These are phyloP conservation scores for Thereva unica DNA, from an alignment of 2,888 invertebrate species.

Conservation along the genomic window DNA sequence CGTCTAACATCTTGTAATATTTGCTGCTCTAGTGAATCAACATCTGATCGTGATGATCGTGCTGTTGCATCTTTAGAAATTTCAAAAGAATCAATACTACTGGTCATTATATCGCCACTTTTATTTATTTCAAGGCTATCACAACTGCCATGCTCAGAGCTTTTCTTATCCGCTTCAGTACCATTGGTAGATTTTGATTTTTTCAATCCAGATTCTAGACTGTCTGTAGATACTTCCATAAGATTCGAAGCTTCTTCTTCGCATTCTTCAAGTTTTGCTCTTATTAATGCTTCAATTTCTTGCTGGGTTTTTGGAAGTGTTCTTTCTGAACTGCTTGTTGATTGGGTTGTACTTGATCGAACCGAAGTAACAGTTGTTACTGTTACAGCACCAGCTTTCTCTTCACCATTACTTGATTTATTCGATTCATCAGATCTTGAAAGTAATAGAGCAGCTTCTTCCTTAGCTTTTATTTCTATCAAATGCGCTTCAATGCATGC, in stretches of 20 bases:
- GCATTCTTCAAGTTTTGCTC: constrained; percentile 55
- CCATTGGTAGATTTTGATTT: constrained; percentile 49
- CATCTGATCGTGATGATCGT: constrained; percentile 50
- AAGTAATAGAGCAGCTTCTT: constrained; percentile 78
- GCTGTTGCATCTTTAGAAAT: constrained; percentile 57
- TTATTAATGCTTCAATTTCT: constrained; percentile 54
- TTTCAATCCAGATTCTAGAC: constrained; percentile 59
- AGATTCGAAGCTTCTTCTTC: constrained; percentile 55
- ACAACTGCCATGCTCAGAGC: constrained; percentile 65
- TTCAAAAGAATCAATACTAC: constrained; percentile 62
- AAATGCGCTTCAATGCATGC: constrained; percentile 83
- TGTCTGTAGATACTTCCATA: constrained; percentile 68
- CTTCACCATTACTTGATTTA: constrained; percentile 53
- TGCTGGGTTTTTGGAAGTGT: constrained; percentile 45
- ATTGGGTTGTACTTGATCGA: constrained; percentile 43
- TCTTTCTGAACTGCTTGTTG: constrained; percentile 36
- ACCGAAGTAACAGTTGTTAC: constrained; percentile 51
- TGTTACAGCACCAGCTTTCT: constrained; percentile 45
- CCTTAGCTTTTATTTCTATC: constrained; percentile 80
- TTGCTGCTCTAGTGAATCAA: constrained; percentile 55
- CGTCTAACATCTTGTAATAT: constrained; percentile 51
- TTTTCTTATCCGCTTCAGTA: constrained; percentile 56
- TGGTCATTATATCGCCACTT: constrained; percentile 62
- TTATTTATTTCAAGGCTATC: constrained; percentile 71
- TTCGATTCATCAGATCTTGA: constrained; percentile 60